phyloP scores from a whole-genome alignment of 2,797 vertebrate species.

The Tympanoctomys barrerae region DNA sequence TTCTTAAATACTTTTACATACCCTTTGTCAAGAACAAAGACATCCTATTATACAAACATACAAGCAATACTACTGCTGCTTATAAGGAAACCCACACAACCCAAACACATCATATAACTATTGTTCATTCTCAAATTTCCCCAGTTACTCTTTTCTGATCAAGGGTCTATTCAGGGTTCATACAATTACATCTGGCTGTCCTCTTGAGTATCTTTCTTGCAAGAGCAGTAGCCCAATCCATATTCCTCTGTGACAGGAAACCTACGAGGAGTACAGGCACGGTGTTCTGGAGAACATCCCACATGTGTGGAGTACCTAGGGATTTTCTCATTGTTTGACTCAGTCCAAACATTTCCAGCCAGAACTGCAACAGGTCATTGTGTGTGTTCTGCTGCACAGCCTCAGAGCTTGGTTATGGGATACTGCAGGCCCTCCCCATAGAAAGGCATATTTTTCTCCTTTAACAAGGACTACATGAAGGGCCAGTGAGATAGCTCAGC shows the following conservation, averaged over 20 bases:
- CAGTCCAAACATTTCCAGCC: neutral
- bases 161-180: neutral
- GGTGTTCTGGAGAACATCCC: neutral
- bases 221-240: neutral
- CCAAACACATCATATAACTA: neutral
- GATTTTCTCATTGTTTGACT: neutral
- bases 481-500: no score
- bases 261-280: neutral
- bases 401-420: neutral
- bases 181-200: neutral
- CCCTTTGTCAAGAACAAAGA: neutral
- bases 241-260: neutral
- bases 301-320: neutral
- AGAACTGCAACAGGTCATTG: neutral
- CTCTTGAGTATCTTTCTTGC: neutral
- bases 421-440: neutral
- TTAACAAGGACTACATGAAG: neutral
- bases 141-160: neutral
- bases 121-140: neutral
- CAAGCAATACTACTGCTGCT: neutral
- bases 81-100: neutral
- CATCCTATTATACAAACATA: neutral
- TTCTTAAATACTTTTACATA: neutral
- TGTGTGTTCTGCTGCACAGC: neutral
- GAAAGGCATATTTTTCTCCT: neutral